These are phyloP conservation scores for Seira sanloemensis DNA, from an alignment of 2,888 invertebrate species.

Conservation along the genomic window DNA sequence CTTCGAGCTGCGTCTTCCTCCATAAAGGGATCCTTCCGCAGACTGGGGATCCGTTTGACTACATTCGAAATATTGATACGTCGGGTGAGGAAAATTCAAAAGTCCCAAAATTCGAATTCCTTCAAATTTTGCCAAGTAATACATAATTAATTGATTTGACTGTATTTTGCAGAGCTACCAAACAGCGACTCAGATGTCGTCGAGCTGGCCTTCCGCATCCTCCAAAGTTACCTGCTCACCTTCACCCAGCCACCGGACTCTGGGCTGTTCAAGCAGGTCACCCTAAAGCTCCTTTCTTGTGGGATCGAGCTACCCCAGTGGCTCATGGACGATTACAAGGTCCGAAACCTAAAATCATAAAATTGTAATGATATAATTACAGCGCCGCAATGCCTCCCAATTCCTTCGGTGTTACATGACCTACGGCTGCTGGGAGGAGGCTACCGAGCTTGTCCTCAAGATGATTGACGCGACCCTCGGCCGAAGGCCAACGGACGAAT, in stretches of 20 bases:
- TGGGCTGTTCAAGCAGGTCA: constrained; percentile 61
- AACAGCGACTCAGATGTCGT: constrained; percentile 64
- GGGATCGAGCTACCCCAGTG: constrained; percentile 68
- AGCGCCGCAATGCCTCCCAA: constrained; percentile 68
- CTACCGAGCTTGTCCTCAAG: constrained; percentile 61
- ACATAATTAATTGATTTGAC: constrained; percentile 17
- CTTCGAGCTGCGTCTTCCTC: constrained; percentile 60
- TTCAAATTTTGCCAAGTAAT: too few relatives aligned
- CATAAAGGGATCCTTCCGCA: constrained; percentile 64
- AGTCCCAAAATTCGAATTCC: too few relatives aligned
- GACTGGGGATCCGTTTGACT: constrained; percentile 68
- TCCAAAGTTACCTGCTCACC: constrained; percentile 68
- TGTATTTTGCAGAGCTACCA: constrained; percentile 64
- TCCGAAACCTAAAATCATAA: constrained; percentile 12
- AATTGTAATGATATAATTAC: constrained; percentile 19
- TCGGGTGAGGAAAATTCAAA: constrained; percentile 51
- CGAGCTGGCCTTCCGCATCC: constrained; percentile 66
- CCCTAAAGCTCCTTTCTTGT: constrained; percentile 62
- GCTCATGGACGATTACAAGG: constrained; percentile 71
- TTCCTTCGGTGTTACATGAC: constrained; percentile 68
- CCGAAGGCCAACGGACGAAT: constrained; percentile 61
- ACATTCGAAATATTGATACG: constrained; percentile 68
- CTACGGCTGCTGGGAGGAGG: constrained; percentile 71
- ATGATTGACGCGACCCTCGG: constrained; percentile 71
- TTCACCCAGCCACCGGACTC: constrained; percentile 66